phyloP scores from a whole-genome alignment of 2,113 vertebrate species.

The Strigops habroptila region DNA sequence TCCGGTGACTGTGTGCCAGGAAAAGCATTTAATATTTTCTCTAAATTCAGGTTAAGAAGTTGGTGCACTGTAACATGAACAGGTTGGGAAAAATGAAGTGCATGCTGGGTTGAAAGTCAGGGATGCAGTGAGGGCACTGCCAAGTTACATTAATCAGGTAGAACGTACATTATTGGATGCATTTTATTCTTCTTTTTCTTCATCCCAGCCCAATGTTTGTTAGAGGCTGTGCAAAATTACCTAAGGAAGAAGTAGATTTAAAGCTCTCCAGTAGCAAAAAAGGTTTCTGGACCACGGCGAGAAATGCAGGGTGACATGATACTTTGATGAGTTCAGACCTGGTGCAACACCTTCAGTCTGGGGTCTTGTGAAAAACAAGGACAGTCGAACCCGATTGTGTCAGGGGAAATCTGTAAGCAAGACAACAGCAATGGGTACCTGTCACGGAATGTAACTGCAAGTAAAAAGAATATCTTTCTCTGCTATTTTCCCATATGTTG shows the following conservation, averaged over 20 bases:
- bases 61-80: not conserved
- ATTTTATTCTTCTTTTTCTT: not conserved
- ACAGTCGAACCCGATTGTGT: not conserved
- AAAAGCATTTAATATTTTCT: not conserved
- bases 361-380: not conserved
- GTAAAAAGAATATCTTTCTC: not conserved
- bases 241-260: not conserved
- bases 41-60: not conserved
- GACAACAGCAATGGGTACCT: rapidly evolving
- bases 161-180: not conserved
- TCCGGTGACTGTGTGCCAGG: not conserved
- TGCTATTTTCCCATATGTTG: not conserved
- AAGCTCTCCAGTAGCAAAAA: not conserved
- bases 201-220: not conserved
- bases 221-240: not conserved
- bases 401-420: not conserved
- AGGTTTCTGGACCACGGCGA: not conserved
- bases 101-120: not conserved
- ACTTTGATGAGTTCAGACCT: not conserved
- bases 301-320: not conserved
- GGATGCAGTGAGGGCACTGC: not conserved
- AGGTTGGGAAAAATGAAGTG: not conserved
- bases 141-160: not conserved
- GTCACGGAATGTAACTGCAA: not conserved
- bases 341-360: not conserved